Conservation (phyloP, 2,113 vertebrate species). For the Danio rerio region GRCz12tu NC_133200.1:8523501-8524000, state of each 20-base stretch:
- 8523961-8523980: no score
- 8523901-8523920: not conserved
- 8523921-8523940: no score
- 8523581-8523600: not conserved
- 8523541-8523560: not conserved
- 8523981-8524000: no score
- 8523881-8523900: not conserved
- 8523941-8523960: no score
- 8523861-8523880: conserved; percentile 88
- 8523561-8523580: conserved; percentile 28
- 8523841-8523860: conserved; percentile 90
- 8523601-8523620: not conserved
- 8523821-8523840: conserved; percentile 97
- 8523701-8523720: conserved; percentile 89
- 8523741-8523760: not conserved
- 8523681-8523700: conserved; percentile 93
- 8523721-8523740: conserved; percentile 85
- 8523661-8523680: conserved; percentile 90
- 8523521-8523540: not conserved
- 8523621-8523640: not conserved
- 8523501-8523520: not conserved
- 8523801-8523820: conserved; percentile 76
- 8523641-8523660: conserved; percentile 86
- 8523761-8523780: fast-evolving
- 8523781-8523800: no score